Base-by-base conservation (phyloP, 2,888 invertebrate species). In the Protodeltote pygarga region DNA sequence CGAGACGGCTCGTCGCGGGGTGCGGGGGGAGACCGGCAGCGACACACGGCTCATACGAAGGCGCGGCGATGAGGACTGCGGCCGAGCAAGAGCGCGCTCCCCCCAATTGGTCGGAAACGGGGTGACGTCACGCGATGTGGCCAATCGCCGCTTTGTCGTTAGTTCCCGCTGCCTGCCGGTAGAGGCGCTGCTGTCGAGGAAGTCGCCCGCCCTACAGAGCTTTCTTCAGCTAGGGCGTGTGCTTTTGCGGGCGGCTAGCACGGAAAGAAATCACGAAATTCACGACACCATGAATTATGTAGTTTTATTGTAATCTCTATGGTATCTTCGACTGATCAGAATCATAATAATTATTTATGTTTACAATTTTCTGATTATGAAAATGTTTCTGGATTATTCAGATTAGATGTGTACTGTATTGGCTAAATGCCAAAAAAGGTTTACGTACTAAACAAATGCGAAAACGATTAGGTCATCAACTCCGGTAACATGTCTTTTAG, bases 1-100 rank as follows among this genome's bases (percentile, higher is more conserved):
- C 83, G 85, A 87, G 83, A 83, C 77, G 75, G 74, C 58, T 55
- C 72, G 81, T 81, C 79, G 84, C 82, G 86, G 87, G 87, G 87
- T 72, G 83, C 81, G 87, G 82, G 85, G 83, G 78, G 83, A 72
- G 72, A 65, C 74, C 75, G 80, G 76, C 84, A 80, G 84, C 86
- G 82, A 85, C 83, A 89, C 91, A 87, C 91, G 74, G 81, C 85
- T 86, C 83, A 75, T 87, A 81, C 88, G 88, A 87, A 89, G 89
- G 90, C 89, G 89, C 89, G 89, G 89, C 85, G 88, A 83, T 75
- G 80, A 85, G 84, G 73, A 89, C 90, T 92, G 92, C 89, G 89
- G 87, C 85, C 89, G 86, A 87, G 80, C 76, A 77, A 83, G 77
- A 77, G 73, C 75, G 80, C 76, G 76, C 59, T 77, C 81, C 79